Percentiles rank a stretch among this genome's conserved stretches.
Evolutionary conservation across 2,797 vertebrate genomes (phyloP).

Genomic region (Coregonus sp.): DNA sequence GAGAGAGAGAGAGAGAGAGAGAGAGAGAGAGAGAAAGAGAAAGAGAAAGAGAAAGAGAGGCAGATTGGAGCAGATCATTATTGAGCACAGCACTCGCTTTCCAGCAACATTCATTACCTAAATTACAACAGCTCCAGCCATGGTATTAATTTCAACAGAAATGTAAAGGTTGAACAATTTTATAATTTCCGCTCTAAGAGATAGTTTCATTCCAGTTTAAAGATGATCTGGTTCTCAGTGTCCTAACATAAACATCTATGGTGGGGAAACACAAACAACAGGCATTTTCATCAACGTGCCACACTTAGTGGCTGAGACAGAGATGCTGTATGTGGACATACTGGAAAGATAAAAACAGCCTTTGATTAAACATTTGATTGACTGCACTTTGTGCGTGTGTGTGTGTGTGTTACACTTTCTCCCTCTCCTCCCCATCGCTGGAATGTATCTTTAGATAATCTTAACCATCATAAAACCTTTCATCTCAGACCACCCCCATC

Average conservation of each 20-base stretch:
- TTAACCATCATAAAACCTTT: slow-evolving; percentile 65
- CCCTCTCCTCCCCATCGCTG: slow-evolving; percentile 13
- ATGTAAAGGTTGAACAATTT: slow-evolving; percentile 23
- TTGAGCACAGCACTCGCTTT: slow-evolving; percentile 41
- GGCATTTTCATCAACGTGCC: neutral
- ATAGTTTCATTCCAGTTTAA: slow-evolving; percentile 7
- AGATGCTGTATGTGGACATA: slow-evolving; percentile 5
- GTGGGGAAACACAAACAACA: neutral
- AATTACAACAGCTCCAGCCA: slow-evolving; percentile 69
- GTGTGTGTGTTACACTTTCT: slow-evolving; percentile 12
- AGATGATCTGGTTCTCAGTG: slow-evolving; percentile 8
- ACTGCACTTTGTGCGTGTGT: slow-evolving; percentile 13
- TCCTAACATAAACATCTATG: slow-evolving; percentile 3
- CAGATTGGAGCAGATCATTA: slow-evolving; percentile 68
- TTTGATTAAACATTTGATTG: slow-evolving; percentile 20
- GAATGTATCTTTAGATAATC: slow-evolving; percentile 48
- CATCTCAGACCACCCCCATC: slow-evolving; percentile 53
- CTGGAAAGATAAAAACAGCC: slow-evolving; percentile 1
- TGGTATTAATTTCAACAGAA: slow-evolving; percentile 37
- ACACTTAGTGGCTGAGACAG: neutral
- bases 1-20: slow-evolving; percentile 45
- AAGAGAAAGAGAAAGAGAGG: slow-evolving; percentile 41
- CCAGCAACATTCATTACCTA: slow-evolving; percentile 69
- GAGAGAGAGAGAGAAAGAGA: slow-evolving; percentile 42
- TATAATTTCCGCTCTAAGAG: neutral